These are phyloP conservation scores for Chionis minor DNA, from an alignment of 2,113 vertebrate genomes.

Conservation along the genomic window DNA sequence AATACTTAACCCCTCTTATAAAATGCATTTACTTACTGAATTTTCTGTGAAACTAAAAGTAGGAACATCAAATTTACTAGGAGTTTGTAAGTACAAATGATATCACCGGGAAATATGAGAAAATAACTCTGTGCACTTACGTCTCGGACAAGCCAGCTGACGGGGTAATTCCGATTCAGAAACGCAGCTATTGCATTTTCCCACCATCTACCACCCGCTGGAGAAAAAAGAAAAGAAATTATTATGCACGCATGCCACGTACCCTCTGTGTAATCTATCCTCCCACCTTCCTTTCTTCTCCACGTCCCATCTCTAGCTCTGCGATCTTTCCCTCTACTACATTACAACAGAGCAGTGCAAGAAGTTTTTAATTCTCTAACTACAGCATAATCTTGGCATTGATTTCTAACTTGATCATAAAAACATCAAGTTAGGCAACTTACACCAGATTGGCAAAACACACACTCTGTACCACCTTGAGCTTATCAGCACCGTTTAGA, in stretches of 20 bases:
- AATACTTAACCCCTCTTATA: neutral
- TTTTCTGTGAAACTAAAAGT: neutral
- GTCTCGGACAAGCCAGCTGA: constrained; percentile 91
- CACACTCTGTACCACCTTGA: neutral
- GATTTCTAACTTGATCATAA: neutral
- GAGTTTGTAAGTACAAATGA: neutral
- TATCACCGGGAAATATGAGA: neutral
- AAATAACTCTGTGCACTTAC: constrained; percentile 69
- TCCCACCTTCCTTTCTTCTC: neutral
- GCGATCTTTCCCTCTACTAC: neutral
- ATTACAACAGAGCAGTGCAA: neutral
- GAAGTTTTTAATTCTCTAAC: neutral
- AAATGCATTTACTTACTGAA: neutral
- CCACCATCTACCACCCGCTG: constrained; percentile 83
- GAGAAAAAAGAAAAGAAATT: neutral
- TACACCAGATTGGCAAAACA: neutral
- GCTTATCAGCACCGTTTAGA: neutral
- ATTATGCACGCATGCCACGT: rapidly evolving
- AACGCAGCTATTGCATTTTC: constrained; percentile 86
- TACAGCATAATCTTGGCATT: neutral
- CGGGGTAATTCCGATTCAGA: constrained; percentile 73
- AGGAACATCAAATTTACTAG: too few species aligned
- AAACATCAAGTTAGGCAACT: neutral
- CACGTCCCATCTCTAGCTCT: neutral
- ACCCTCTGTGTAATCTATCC: neutral